These are phyloP conservation scores for Lophotriccus pileatus DNA, from an alignment of 2,797 vertebrate genomes.

Conservation along the genomic window DNA sequence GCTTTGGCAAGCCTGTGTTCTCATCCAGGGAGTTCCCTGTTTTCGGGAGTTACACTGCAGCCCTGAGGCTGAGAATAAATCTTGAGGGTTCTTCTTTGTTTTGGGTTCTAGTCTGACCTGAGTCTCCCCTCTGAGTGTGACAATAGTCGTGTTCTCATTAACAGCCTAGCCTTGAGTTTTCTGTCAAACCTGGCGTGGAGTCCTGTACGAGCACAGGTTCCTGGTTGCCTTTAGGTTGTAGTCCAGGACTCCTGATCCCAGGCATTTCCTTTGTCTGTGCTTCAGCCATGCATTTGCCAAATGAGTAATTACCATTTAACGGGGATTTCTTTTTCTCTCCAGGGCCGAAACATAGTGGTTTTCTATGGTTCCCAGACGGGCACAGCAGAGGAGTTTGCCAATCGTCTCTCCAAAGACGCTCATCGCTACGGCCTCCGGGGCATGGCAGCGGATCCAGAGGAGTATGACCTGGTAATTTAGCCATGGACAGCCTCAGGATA, in stretches of 20 bases:
- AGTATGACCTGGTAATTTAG: slow-evolving; percentile 90
- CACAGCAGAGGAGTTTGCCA: slow-evolving; percentile 94
- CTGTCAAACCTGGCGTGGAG: rapidly evolving
- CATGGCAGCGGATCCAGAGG: slow-evolving; percentile 95
- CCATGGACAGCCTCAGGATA: neutral
- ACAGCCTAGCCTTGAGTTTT: neutral
- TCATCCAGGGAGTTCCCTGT: neutral
- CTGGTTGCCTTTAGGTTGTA: neutral
- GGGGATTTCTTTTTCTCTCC: neutral
- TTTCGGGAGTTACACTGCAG: neutral
- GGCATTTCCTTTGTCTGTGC: neutral
- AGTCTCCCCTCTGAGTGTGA: neutral
- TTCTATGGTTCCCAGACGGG: slow-evolving; percentile 99
- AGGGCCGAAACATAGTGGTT: slow-evolving; percentile 91
- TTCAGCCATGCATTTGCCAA: neutral
- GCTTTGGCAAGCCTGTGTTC: neutral
- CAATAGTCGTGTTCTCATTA: neutral
- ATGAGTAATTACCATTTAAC: neutral
- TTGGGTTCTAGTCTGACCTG: neutral
- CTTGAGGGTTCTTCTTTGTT: neutral
- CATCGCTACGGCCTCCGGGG: slow-evolving; percentile 96
- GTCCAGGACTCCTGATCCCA: neutral
- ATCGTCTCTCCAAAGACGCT: slow-evolving; percentile 92
- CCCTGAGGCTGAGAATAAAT: neutral
- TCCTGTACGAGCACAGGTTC: rapidly evolving